Percentiles rank a stretch among this genome's conserved stretches.
phyloP scores from a whole-genome alignment of 2,797 vertebrate genomes.

The Distichodus sexfasciatus region DNA sequence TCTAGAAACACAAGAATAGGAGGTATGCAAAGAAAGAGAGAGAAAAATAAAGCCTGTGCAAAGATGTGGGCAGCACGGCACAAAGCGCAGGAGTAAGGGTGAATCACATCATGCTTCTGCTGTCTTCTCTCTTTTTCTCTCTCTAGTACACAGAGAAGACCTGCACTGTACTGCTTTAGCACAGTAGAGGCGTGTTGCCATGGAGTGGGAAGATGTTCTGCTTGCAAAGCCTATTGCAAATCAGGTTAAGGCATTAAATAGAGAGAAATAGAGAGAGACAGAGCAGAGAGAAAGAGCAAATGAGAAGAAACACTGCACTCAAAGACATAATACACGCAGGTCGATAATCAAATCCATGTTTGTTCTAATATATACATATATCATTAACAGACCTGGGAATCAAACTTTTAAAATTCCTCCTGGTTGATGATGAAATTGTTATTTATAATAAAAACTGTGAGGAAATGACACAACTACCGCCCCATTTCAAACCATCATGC shows the following conservation, averaged over 20 bases:
- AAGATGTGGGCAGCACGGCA: conserved; percentile 6
- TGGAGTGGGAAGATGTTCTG: conserved; percentile 71
- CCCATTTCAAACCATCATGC: too few species aligned
- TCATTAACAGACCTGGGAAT: too few species aligned
- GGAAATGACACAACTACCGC: too few species aligned
- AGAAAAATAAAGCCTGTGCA: conserved; percentile 6
- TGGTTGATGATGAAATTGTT: too few species aligned
- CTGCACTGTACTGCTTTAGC: conserved; percentile 48
- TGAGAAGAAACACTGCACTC: not conserved
- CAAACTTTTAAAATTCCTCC: too few species aligned
- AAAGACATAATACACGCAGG: too few species aligned
- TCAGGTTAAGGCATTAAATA: conserved; percentile 44
- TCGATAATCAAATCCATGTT: too few species aligned
- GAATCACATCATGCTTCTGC: conserved; percentile 13
- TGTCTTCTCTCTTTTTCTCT: conserved; percentile 13
- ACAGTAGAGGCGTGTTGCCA: conserved; percentile 71
- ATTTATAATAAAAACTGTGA: too few species aligned
- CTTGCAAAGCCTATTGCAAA: conserved; percentile 57
- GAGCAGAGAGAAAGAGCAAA: conserved; percentile 11
- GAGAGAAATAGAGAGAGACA: conserved; percentile 11
- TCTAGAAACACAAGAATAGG: not conserved
- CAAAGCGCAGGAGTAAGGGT: conserved; percentile 4
- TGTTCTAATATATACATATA: too few species aligned
- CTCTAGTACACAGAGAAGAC: conserved; percentile 51
- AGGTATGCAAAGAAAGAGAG: not conserved